Conservation (phyloP, 2,113 vertebrate genomes). For the Columbina picui region DNA sequence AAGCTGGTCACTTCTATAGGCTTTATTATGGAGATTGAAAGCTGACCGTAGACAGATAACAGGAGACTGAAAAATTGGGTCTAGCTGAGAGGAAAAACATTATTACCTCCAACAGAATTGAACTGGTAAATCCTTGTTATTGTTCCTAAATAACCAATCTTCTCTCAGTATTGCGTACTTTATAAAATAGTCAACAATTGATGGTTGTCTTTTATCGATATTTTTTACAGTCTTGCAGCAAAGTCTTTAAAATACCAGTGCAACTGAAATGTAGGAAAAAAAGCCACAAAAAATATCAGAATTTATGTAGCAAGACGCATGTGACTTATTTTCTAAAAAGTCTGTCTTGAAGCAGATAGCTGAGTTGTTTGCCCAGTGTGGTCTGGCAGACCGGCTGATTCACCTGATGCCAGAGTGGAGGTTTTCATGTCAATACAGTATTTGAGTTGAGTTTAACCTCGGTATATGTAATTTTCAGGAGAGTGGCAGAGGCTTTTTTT, state of each 20-base stretch:
- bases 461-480: not conserved
- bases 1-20: not conserved
- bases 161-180: not conserved
- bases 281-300: not conserved
- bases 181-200: not conserved
- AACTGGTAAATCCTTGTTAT: not conserved
- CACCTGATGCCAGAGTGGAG: not conserved
- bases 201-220: not conserved
- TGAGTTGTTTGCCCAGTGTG: not conserved
- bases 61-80: not conserved
- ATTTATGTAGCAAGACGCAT: not conserved
- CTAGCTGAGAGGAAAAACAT: not conserved
- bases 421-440: not conserved
- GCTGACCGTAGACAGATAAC: not conserved
- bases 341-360: not conserved
- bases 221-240: not conserved
- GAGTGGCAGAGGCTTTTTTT: not conserved
- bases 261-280: not conserved
- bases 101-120: not conserved
- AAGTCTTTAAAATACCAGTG: not conserved
- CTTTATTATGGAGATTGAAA: not conserved
- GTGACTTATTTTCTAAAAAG: not conserved
- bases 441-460: not conserved
- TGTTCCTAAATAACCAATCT: not conserved
- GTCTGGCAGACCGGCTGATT: not conserved